Evolutionary conservation across 2,888 invertebrate species (phyloP).

Genomic region (Amphipyra berbera): DNA sequence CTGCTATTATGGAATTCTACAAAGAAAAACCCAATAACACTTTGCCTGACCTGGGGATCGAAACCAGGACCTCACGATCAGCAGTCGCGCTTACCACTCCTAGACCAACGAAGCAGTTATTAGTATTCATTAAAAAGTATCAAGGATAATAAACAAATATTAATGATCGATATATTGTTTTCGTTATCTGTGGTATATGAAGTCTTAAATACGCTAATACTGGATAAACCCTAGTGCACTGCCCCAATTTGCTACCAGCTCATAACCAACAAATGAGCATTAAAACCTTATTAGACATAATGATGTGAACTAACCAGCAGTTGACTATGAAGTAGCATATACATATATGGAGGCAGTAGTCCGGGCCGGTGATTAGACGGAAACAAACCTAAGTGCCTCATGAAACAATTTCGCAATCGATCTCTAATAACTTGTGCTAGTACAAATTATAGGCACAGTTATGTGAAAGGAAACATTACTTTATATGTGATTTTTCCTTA

Average conservation of each 20-base stretch:
- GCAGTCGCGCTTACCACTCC: too few species aligned
- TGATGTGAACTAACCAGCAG: slow-evolving; percentile 35
- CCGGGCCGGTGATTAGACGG: slow-evolving; percentile 32
- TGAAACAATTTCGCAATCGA: slow-evolving; percentile 39
- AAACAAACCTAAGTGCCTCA: slow-evolving; percentile 32
- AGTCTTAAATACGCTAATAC: too few species aligned
- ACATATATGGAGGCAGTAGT: slow-evolving; percentile 42
- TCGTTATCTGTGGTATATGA: too few species aligned
- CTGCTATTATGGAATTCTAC: too few species aligned
- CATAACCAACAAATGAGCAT: slow-evolving; percentile 21
- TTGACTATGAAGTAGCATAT: slow-evolving; percentile 35
- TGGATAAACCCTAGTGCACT: not conserved
- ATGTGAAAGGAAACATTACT: slow-evolving; percentile 15
- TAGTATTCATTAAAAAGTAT: too few species aligned
- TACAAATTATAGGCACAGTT: slow-evolving; percentile 6
- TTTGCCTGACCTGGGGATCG: too few species aligned
- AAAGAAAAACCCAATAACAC: too few species aligned
- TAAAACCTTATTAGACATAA: slow-evolving; percentile 46
- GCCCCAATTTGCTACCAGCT: slow-evolving; percentile 19
- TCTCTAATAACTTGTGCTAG: slow-evolving; percentile 24
- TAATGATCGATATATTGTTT: too few species aligned
- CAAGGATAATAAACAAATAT: too few species aligned
- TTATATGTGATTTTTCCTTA: not conserved
- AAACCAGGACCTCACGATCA: too few species aligned
- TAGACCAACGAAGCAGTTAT: too few species aligned